phyloP scores from a whole-genome alignment of 2,888 invertebrate genomes.

The Timema podura region DNA sequence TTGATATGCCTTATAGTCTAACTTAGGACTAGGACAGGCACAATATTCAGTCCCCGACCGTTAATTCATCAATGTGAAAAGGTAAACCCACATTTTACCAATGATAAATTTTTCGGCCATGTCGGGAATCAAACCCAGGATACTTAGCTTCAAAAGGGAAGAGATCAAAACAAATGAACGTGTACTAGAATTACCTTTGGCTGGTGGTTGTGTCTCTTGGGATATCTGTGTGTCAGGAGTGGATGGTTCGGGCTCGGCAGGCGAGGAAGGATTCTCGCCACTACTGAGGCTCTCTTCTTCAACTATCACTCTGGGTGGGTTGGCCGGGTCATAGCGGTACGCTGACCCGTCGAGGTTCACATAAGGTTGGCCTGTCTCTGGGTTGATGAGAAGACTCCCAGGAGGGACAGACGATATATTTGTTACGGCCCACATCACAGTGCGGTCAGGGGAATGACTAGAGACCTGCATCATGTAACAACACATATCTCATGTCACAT shows the following conservation, averaged over 20 bases:
- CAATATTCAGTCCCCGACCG: too few species aligned
- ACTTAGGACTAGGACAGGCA: too few species aligned
- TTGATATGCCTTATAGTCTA: too few species aligned
- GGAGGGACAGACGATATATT: conserved; percentile 80
- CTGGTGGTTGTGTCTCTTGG: too few species aligned
- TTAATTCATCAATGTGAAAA: too few species aligned
- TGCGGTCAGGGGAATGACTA: conserved; percentile 40
- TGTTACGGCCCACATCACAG: conserved; percentile 82
- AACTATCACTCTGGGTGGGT: conserved; percentile 50
- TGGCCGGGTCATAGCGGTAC: conserved; percentile 72
- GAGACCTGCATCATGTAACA: conserved; percentile 39
- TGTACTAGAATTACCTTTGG: too few species aligned
- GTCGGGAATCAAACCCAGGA: too few species aligned
- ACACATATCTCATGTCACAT: not conserved
- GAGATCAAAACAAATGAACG: too few species aligned
- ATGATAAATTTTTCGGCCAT: too few species aligned
- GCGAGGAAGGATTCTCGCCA: conserved; percentile 9
- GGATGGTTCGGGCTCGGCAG: not conserved
- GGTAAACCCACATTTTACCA: too few species aligned
- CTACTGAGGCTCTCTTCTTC: conserved; percentile 18
- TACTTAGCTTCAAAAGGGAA: too few species aligned
- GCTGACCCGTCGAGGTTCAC: conserved; percentile 71
- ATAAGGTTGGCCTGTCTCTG: conserved; percentile 71
- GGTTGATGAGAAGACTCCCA: conserved; percentile 86
- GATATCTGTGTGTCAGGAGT: too few species aligned